A percentile compares a stretch with the other conserved stretches of the same genome.
Evolutionary conservation across 1,140 invertebrate species (phyloP).

Genomic region (Eupristina koningsbergeri): DNA sequence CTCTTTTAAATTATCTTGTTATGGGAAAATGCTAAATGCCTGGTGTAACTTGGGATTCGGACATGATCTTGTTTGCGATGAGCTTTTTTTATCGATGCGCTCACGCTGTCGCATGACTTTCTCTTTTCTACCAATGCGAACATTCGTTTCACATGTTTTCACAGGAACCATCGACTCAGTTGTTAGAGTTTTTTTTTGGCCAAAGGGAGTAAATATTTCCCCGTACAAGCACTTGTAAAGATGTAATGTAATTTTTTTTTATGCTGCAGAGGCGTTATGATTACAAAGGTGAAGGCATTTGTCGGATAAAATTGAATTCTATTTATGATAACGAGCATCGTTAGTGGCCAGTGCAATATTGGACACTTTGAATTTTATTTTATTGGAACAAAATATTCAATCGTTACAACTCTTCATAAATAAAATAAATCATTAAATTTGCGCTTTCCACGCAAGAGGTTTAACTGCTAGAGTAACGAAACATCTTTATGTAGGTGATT

Average conservation of each 20-base stretch:
- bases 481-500: slow-evolving; percentile 42
- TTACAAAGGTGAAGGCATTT: too few species aligned
- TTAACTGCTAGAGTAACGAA: slow-evolving; percentile 13
- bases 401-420: neutral
- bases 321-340: neutral
- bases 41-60: neutral
- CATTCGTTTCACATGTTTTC: neutral
- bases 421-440: neutral
- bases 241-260: too few species aligned
- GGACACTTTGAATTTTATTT: slow-evolving; percentile 7
- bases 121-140: neutral
- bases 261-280: too few species aligned
- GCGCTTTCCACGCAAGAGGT: neutral
- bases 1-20: slow-evolving; percentile 20
- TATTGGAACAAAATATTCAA: neutral
- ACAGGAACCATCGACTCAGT: neutral
- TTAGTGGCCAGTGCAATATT: neutral
- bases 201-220: neutral
- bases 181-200: neutral
- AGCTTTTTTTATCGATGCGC: neutral
- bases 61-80: neutral
- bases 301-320: neutral
- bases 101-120: neutral
- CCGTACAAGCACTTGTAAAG: neutral
- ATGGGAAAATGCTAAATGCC: slow-evolving; percentile 28